phyloP scores from a whole-genome alignment of 2,797 vertebrate genomes.

The Sylvilagus floridanus region DNA sequence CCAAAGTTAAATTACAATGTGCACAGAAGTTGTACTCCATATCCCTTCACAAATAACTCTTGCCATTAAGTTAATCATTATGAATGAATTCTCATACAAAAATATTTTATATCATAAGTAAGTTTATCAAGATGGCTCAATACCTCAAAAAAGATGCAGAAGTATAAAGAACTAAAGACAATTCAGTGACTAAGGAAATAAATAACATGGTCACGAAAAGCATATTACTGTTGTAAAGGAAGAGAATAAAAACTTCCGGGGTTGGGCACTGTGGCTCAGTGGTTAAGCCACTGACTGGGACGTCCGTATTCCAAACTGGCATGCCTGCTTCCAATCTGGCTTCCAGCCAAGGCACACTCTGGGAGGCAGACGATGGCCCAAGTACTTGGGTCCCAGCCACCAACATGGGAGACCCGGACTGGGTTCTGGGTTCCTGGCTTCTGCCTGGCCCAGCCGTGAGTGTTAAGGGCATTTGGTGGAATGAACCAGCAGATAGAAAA shows the following conservation, averaged over 20 bases:
- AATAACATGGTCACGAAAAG: background rate
- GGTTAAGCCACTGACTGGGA: no score
- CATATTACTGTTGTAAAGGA: background rate
- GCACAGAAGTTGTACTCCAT: background rate
- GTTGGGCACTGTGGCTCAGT: no score
- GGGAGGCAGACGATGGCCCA: no score
- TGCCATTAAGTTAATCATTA: background rate
- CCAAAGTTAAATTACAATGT: constrained; percentile 50
- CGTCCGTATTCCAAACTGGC: no score
- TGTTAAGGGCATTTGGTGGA: no score
- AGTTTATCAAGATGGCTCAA: background rate
- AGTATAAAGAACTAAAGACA: background rate
- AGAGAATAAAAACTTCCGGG: background rate
- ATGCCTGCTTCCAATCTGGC: no score
- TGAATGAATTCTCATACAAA: constrained; percentile 32
- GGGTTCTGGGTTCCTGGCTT: no score
- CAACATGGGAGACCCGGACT: no score
- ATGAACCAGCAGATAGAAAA: no score
- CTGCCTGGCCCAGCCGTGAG: no score
- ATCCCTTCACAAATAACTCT: background rate
- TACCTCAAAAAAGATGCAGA: background rate
- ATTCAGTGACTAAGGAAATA: background rate
- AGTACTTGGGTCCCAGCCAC: no score
- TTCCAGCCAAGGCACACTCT: no score
- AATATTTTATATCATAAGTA: constrained; percentile 6